Percentiles rank a stretch among this genome's conserved stretches.
These are phyloP conservation scores for Lamprologus lemairii DNA, from an alignment of 2,113 vertebrate genomes.

Conservation along the genomic window DNA sequence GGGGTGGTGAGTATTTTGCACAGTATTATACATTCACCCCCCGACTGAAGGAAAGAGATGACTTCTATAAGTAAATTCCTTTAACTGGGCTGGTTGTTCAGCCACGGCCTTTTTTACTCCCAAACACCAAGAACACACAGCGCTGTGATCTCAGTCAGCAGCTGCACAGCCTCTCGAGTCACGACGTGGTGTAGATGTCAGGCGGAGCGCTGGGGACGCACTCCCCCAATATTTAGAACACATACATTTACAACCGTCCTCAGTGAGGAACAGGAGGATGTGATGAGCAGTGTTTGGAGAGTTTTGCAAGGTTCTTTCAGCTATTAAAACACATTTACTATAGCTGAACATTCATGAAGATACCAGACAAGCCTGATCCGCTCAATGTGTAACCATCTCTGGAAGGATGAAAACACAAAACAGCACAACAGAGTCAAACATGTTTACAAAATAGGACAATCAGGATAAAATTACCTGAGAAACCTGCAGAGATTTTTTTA, in stretches of 20 bases:
- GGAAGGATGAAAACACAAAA: not conserved
- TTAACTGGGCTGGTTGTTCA: not conserved
- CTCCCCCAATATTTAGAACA: not conserved
- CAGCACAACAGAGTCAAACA: not conserved
- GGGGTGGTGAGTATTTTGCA: not conserved
- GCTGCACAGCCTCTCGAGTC: not conserved
- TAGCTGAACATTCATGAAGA: not conserved
- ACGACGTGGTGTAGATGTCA: not conserved
- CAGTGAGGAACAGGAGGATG: not conserved
- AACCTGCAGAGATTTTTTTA: not conserved
- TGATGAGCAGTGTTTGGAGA: not conserved
- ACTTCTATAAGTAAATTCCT: not conserved
- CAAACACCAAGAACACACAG: not conserved
- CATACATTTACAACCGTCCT: accelerated
- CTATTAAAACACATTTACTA: not conserved
- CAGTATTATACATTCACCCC: not conserved
- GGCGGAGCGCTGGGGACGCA: not conserved
- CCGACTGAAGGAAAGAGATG: not conserved
- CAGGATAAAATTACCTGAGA: not conserved
- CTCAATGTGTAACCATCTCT: not conserved
- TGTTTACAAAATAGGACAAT: not conserved
- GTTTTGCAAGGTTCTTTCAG: not conserved
- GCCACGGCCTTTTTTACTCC: not conserved
- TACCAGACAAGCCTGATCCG: not conserved
- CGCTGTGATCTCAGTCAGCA: not conserved